phyloP scores from a whole-genome alignment of 2,888 invertebrate species.

The Pachymerium ferrugineum region DNA sequence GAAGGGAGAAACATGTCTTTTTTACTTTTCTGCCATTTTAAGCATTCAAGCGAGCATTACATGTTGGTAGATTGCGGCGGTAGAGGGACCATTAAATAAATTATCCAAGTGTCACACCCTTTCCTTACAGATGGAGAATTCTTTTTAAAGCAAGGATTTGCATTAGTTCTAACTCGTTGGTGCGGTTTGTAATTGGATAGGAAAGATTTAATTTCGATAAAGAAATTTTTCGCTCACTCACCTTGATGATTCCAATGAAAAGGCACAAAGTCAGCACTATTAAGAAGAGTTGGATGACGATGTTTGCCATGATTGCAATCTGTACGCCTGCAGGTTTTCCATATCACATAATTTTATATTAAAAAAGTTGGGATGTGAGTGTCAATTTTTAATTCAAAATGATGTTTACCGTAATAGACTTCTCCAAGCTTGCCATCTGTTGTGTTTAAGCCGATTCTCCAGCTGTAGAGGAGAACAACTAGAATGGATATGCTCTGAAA shows the following conservation, averaged over 20 bases:
- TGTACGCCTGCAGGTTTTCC: constrained; percentile 70
- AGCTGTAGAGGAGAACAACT: constrained; percentile 35
- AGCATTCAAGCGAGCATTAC: neutral
- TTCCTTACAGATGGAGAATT: neutral
- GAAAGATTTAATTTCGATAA: neutral
- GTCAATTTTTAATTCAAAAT: no score
- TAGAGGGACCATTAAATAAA: neutral
- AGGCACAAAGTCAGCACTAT: constrained; percentile 65
- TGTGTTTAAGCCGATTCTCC: constrained; percentile 35
- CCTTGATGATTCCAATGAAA: constrained; percentile 69
- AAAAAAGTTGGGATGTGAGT: no score
- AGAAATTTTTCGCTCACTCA: constrained; percentile 49
- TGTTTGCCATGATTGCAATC: constrained; percentile 71
- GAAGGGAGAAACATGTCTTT: no score
- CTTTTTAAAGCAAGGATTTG: neutral
- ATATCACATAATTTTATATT: no score
- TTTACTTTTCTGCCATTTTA: neutral
- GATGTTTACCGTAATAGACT: constrained; percentile 69
- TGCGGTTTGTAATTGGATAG: constrained; percentile 2
- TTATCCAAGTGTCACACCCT: neutral
- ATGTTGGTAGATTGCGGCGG: neutral
- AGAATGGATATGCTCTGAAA: constrained; percentile 35
- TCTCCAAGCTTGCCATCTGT: constrained; percentile 54
- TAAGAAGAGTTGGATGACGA: constrained; percentile 73
- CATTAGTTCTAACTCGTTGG: neutral